These are phyloP conservation scores for Sinodicranocentrus sp. DNA, from an alignment of 2,888 invertebrate species.

Conservation along the genomic window DNA sequence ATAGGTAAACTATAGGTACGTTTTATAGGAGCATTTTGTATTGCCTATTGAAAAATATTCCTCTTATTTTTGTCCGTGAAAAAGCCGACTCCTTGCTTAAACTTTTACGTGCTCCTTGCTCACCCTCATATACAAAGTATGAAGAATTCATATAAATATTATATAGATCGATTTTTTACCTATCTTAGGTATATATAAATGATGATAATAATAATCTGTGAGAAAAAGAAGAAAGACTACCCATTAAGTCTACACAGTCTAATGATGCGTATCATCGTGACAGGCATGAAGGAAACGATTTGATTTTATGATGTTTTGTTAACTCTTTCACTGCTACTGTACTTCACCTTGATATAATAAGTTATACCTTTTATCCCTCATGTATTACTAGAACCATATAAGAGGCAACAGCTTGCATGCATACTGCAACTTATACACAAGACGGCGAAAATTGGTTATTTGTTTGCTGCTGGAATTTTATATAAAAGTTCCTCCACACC, in stretches of 20 bases:
- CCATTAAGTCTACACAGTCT: constrained; percentile 58
- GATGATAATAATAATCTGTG: constrained; percentile 50
- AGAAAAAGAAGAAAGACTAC: constrained; percentile 54
- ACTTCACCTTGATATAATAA: constrained; percentile 43
- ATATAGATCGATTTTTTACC: too few species aligned
- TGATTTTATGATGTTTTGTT: constrained; percentile 61
- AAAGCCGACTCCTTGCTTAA: not conserved
- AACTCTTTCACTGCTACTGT: constrained; percentile 64
- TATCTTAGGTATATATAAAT: constrained; percentile 3
- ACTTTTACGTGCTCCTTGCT: too few species aligned
- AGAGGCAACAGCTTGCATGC: constrained; percentile 51
- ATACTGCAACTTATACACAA: not conserved
- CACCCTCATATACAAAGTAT: too few species aligned
- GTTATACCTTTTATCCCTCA: not conserved
- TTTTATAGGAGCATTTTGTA: not conserved
- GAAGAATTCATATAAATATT: too few species aligned
- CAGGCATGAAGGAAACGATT: constrained; percentile 62
- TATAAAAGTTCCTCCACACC: constrained; percentile 2
- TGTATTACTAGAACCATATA: not conserved
- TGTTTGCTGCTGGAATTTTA: constrained; percentile 26
- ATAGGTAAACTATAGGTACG: too few species aligned
- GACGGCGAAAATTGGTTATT: constrained; percentile 31
- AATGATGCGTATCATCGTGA: constrained; percentile 66
- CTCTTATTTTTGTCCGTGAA: constrained; percentile 6
- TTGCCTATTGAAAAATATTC: not conserved